Evolutionary conservation across 2,888 invertebrate species (phyloP), one percentile per base, ranked within the genome.

Genomic region (Tillus elongatus): DNA sequence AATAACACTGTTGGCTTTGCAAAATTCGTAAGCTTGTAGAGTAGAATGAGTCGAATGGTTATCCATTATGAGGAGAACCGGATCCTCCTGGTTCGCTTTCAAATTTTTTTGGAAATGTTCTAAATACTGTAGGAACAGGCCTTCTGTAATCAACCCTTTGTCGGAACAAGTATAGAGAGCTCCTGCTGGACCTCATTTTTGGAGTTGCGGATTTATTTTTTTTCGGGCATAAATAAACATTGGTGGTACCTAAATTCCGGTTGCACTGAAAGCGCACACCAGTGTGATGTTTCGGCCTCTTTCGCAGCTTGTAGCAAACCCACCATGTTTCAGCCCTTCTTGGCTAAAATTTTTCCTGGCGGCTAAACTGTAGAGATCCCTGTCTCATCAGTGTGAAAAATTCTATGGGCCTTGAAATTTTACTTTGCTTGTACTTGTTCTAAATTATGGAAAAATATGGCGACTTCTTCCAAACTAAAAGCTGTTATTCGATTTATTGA

Each of bases 181-280:
- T n/a, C n/a, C n/a, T n/a, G n/a, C n/a, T n/a, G n/a, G n/a, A n/a
- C n/a, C n/a, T n/a, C n/a, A n/a, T n/a, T n/a, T n/a, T n/a, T n/a
- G n/a, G n/a, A n/a, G n/a, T n/a, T n/a, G 41, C 42, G 36, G 32
- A 40, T 50, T 49, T 50, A 58, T 45, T 37, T 52, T 43, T 35
- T 57, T 54, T 31, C 57, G 46, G 33, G 53, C 55, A 43, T 55
- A 61, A 12, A 63, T 57, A 40, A 61, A 57, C 49, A 61, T 51
- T 24, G 58, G 60, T 28, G 59, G 57, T 36, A 63, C 36, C 39
- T 53, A 60, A 8, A 35, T 34, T 9, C 58, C 59, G 19, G 52
- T 35, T 13, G 61, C 61, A 55, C 52, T 63, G 33, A 61, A 49
- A 38, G 50, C 51, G 44, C 56, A 58, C 37, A 57, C 49, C 3